phyloP scores from a whole-genome alignment of 2,888 invertebrate genomes.

The Ophion slaviceki region DNA sequence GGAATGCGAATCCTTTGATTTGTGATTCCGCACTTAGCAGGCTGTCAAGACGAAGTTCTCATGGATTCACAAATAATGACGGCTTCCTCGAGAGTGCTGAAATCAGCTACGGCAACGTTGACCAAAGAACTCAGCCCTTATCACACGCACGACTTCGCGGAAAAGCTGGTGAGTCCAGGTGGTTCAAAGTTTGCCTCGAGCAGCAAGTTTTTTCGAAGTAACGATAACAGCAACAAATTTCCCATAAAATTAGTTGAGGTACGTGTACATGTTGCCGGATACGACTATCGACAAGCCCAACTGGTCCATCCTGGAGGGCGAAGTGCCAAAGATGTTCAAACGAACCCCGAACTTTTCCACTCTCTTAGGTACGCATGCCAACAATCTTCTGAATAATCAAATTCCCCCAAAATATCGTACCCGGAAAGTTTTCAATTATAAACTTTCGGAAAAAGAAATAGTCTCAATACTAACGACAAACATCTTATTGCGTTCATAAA shows the following conservation, averaged over 20 bases:
- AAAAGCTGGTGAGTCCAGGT: slow-evolving; percentile 73
- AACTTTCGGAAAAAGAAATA: no score
- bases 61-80: slow-evolving; percentile 79
- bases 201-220: neutral
- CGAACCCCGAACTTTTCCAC: slow-evolving; percentile 71
- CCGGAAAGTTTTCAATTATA: no score
- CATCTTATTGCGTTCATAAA: no score
- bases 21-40: slow-evolving; percentile 43
- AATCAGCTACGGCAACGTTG: slow-evolving; percentile 73
- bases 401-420: neutral
- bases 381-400: neutral
- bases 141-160: slow-evolving; percentile 73
- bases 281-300: slow-evolving; percentile 65
- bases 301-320: slow-evolving; percentile 75
- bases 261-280: slow-evolving; percentile 49
- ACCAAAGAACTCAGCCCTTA: slow-evolving; percentile 74
- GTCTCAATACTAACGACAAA: no score
- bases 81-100: slow-evolving; percentile 77
- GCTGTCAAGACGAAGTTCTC: slow-evolving; percentile 76
- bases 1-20: slow-evolving; percentile 59
- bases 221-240: slow-evolving; percentile 12
- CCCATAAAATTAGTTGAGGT: slow-evolving; percentile 49
- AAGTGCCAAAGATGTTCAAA: slow-evolving; percentile 69
- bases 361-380: slow-evolving; percentile 72
- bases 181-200: neutral